Conservation (phyloP, 2,888 invertebrate genomes). For the Thalpophila matura region DNA sequence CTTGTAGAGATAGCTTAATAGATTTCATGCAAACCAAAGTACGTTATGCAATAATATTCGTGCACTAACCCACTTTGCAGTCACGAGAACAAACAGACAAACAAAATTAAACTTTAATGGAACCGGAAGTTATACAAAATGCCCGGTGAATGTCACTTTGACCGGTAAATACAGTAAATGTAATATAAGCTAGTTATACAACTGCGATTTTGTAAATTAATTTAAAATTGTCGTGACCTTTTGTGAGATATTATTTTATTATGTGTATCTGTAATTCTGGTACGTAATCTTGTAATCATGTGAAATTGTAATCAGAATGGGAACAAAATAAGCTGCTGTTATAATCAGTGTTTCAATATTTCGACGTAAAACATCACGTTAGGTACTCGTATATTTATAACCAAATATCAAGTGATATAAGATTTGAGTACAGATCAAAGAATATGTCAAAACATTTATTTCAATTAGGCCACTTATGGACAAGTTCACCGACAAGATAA, state of each 20-base stretch:
- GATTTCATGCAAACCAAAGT: conserved; percentile 46
- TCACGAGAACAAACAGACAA: conserved; percentile 57
- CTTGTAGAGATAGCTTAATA: conserved; percentile 49
- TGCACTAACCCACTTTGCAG: conserved; percentile 50
- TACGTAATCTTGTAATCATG: conserved; percentile 28
- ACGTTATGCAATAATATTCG: conserved; percentile 49
- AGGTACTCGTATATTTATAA: too few species aligned
- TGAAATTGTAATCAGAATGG: conserved; percentile 13
- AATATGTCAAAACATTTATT: too few species aligned
- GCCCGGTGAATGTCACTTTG: conserved; percentile 46
- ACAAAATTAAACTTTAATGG: conserved; percentile 60
- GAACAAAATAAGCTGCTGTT: conserved; percentile 19
- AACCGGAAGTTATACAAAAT: conserved; percentile 49
- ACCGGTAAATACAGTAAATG: conserved; percentile 30
- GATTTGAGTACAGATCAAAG: too few species aligned
- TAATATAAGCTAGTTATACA: conserved; percentile 49
- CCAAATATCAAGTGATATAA: too few species aligned
- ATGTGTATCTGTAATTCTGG: conserved; percentile 7
- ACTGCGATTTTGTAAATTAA: conserved; percentile 40
- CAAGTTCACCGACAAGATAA: too few species aligned
- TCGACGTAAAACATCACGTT: background rate
- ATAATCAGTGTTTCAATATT: conserved; percentile 11
- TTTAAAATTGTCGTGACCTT: conserved; percentile 52
- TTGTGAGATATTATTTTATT: conserved; percentile 25
- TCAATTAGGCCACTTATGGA: too few species aligned